Evolutionary conservation across 2,797 vertebrate species (phyloP).

Genomic region (Spondyliosoma cantharus): DNA sequence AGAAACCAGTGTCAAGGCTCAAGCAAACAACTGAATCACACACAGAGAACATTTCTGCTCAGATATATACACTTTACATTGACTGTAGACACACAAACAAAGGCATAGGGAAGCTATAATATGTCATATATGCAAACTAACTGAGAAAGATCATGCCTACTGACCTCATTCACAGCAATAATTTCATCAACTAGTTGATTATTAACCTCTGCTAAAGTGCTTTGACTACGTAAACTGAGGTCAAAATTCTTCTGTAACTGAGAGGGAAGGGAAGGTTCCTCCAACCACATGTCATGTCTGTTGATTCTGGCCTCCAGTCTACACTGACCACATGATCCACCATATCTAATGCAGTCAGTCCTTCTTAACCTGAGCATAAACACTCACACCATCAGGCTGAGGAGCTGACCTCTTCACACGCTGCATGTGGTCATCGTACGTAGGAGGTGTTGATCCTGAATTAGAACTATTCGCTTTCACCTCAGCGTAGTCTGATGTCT

Average conservation of each 20-base stretch:
- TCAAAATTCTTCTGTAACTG: neutral
- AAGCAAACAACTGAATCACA: constrained; percentile 9
- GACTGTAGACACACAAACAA: neutral
- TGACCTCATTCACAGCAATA: constrained; percentile 2
- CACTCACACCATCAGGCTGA: neutral
- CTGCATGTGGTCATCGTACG: constrained; percentile 38
- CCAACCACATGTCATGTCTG: neutral
- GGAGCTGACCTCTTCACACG: accelerated
- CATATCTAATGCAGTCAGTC: neutral
- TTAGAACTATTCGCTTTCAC: neutral
- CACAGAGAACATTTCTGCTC: no score
- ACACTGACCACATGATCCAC: neutral
- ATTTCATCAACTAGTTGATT: constrained; percentile 28
- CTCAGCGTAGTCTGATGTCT: constrained; percentile 37
- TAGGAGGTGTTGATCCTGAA: constrained; percentile 20
- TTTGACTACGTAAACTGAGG: constrained; percentile 3
- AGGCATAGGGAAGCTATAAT: neutral
- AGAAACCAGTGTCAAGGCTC: neutral
- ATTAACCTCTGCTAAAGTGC: constrained; percentile 51
- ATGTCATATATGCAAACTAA: neutral
- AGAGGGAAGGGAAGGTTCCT: constrained; percentile 21
- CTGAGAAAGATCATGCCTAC: neutral
- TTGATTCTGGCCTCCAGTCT: neutral
- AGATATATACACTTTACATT: neutral
- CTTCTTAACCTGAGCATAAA: constrained; percentile 16